These are phyloP conservation scores for Nixonia krombeini DNA, from an alignment of 1,140 invertebrate species.

Conservation along the genomic window DNA sequence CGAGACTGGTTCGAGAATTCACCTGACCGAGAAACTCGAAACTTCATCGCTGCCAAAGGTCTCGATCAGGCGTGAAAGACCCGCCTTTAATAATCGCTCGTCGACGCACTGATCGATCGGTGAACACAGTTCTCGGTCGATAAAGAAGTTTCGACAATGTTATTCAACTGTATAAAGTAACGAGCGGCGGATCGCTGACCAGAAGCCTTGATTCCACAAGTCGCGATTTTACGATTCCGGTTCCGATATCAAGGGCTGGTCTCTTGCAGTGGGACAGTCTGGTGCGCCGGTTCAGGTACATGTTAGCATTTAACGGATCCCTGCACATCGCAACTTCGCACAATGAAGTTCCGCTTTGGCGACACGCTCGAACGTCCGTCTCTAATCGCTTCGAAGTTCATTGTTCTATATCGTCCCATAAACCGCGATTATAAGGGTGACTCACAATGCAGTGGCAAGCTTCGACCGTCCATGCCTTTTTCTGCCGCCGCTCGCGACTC, in stretches of 20 bases:
- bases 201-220: no score
- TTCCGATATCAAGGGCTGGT: neutral
- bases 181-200: no score
- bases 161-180: no score
- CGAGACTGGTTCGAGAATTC: conserved; percentile 22
- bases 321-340: conserved; percentile 44
- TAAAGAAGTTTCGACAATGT: no score
- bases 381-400: conserved; percentile 53
- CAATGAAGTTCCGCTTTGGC: conserved; percentile 61
- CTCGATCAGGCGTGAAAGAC: no score
- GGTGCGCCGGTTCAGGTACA: conserved; percentile 12
- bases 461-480: no score
- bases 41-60: no score
- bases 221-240: conserved; percentile 5
- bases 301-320: conserved; percentile 52
- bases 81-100: no score
- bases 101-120: no score
- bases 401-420: conserved; percentile 36
- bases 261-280: conserved; percentile 1
- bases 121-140: neutral
- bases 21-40: conserved; percentile 23
- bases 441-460: no score
- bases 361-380: conserved; percentile 44
- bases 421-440: conserved; percentile 29
- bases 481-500: conserved; percentile 10